A percentile compares a stretch with the other conserved stretches of the same genome.
phyloP scores from a whole-genome alignment of 1,140 invertebrate species.

The Eumeta japonica region DNA sequence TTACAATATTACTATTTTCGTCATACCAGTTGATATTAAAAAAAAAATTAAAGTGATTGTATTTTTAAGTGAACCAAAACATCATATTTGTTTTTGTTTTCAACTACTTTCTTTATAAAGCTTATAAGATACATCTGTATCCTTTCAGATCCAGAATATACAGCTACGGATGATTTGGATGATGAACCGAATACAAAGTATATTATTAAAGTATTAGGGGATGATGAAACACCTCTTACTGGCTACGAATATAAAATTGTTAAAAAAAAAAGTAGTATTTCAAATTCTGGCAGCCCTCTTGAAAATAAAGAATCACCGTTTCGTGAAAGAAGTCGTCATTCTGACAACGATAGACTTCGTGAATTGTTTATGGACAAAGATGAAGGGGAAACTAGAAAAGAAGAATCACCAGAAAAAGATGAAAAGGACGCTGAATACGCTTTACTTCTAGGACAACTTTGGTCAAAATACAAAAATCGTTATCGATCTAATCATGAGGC shows the following conservation, averaged over 20 bases:
- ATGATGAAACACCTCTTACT: constrained; percentile 28
- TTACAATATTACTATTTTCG: too few species aligned
- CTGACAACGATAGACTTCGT: constrained; percentile 55
- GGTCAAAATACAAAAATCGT: constrained; percentile 63
- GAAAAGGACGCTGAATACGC: constrained; percentile 58
- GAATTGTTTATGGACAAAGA: constrained; percentile 59
- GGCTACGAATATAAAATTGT: constrained; percentile 44
- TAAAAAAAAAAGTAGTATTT: constrained; percentile 42
- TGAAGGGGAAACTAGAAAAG: constrained; percentile 40
- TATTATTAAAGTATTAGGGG: constrained; percentile 35
- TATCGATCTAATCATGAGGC: constrained; percentile 31
- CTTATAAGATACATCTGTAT: too few species aligned
- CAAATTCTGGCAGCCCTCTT: constrained; percentile 12
- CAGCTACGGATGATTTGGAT: constrained; percentile 36
- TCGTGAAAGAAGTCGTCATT: constrained; percentile 56
- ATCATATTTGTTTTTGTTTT: constrained; percentile 1
- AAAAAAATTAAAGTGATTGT: too few species aligned
- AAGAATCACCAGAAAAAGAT: constrained; percentile 40
- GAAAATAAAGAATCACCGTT: constrained; percentile 49
- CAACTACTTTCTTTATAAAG: too few species aligned
- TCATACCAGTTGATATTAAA: too few species aligned
- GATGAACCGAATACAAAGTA: constrained; percentile 33
- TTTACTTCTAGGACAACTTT: constrained; percentile 58
- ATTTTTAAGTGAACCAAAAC: too few species aligned
- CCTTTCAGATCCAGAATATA: constrained; percentile 42